Base-by-base conservation (phyloP, 2,113 vertebrate species). In the Amphiprion percula region DNA sequence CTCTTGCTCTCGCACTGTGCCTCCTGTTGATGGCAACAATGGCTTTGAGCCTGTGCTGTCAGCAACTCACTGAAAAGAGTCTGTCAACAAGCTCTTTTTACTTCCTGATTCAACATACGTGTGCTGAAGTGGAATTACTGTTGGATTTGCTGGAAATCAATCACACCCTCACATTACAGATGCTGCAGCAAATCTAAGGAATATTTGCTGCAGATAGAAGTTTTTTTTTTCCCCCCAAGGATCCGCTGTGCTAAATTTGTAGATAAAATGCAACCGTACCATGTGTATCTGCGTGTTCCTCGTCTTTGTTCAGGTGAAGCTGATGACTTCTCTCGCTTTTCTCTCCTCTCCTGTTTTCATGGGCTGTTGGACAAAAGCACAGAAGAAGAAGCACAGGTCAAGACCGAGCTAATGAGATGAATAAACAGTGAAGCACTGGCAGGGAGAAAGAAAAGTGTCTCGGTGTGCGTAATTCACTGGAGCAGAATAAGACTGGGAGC, bases 301-400 rank as follows among this genome's bases (percentile, higher is more conserved):
- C 50, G 33, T 86, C 90, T 88, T 88, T 70, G 82, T 88, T 90
- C 83, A 89, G 91, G 83, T 90, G 85, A 90, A 91, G 85, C 60
- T 83, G 90, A 82, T 76, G 74, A 79, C 69, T 87, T 74, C 73
- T 91, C 82, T 78, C 24, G 39, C 77, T 75, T 84, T 81, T 77
- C 76, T 68, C 80, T 78, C 80, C 83, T 86, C 91, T 86, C 84
- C 90, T 80, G 82, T 92, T 93, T 80, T 93, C 93, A 93, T 94
- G 87, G 86, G 90, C 94, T 94, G 90, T 88, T 72, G 87, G 77
- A 83, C 74, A 82, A 70, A 90, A 77, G 76, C 63, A 91, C 66
- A 89, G 54, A 39, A 54, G 68, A 71, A 87, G 65, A 74, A 80
- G 67, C 62, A 87, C 59, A 87, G 72, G 90, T 93, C 77, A 92